These are phyloP conservation scores for Saimiri boliviensis DNA, from an alignment of 2,113 vertebrate genomes.

Conservation along the genomic window DNA sequence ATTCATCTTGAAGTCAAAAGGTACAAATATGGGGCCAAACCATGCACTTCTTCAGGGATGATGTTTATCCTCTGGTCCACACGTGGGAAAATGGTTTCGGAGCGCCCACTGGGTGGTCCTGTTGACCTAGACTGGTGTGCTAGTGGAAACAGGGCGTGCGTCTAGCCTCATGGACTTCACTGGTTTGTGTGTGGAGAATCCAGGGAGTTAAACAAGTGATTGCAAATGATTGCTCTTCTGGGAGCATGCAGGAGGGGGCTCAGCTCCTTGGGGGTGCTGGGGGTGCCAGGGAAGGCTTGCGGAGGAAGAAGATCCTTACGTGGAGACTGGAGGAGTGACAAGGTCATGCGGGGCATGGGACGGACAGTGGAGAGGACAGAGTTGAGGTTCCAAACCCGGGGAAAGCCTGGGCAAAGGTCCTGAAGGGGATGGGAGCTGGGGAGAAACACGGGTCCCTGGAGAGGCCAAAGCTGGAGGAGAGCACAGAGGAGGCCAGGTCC, in stretches of 20 bases:
- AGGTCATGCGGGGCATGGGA: rapidly evolving
- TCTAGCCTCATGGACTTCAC: background rate
- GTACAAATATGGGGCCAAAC: background rate
- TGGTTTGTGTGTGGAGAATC: background rate
- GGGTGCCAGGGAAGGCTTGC: background rate
- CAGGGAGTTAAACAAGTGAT: background rate
- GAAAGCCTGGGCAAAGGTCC: background rate
- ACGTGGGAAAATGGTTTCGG: background rate
- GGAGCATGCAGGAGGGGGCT: background rate
- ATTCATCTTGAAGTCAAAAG: background rate
- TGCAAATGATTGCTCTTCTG: background rate
- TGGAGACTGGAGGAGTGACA: background rate
- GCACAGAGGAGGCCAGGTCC: background rate
- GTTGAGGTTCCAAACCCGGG: background rate
- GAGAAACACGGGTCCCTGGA: background rate
- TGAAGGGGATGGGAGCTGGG: background rate
- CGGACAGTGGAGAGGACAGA: background rate
- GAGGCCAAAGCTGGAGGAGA: background rate
- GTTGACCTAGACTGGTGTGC: background rate
- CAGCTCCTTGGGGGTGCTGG: background rate
- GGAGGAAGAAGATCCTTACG: background rate
- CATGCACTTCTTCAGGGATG: background rate
- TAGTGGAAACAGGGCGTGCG: background rate
- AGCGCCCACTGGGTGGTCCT: background rate
- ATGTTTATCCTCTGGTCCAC: background rate